These are phyloP conservation scores for Odontocolon sp. DNA, from an alignment of 2,888 invertebrate genomes.

Conservation along the genomic window DNA sequence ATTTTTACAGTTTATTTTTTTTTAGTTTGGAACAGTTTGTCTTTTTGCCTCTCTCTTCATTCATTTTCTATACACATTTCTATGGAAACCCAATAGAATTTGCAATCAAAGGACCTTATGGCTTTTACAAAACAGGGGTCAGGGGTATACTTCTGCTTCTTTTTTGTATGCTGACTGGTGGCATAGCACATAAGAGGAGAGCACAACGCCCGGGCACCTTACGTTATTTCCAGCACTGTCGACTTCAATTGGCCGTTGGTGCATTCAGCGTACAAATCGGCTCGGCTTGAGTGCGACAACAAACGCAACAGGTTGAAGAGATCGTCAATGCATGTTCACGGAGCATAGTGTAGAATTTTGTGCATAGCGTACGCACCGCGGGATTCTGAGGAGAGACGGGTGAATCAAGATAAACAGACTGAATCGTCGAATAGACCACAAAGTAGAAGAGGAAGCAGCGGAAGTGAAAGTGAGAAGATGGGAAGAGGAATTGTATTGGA, in stretches of 20 bases:
- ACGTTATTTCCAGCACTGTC: constrained; percentile 69
- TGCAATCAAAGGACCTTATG: constrained; percentile 77
- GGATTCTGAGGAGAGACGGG: constrained; percentile 45
- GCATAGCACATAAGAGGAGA: constrained; percentile 10
- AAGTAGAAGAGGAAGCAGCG: constrained; percentile 9
- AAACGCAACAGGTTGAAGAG: constrained; percentile 78
- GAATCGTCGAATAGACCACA: constrained; percentile 54
- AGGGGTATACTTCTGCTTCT: constrained; percentile 41
- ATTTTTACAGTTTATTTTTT: constrained; percentile 32
- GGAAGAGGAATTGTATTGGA: constrained; percentile 45
- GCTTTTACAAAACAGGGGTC: constrained; percentile 73
- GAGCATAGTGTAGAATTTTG: constrained; percentile 41
- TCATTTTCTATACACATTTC: constrained; percentile 36
- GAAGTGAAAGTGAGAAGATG: constrained; percentile 30
- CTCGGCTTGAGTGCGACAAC: constrained; percentile 73
- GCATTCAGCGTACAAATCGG: constrained; percentile 80
- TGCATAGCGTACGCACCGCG: constrained; percentile 26
- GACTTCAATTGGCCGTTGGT: constrained; percentile 76
- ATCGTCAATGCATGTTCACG: constrained; percentile 55
- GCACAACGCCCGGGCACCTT: constrained; percentile 67
- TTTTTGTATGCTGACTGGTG: background rate
- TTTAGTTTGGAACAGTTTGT: too few relatives aligned
- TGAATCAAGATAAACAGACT: constrained; percentile 59
- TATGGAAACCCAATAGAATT: constrained; percentile 75
- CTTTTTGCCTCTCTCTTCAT: constrained; percentile 29